A percentile compares a stretch with the other conserved stretches of the same genome.
Conservation (phyloP, 1,140 invertebrate genomes). For the Cyclargus thomasi region DNA sequence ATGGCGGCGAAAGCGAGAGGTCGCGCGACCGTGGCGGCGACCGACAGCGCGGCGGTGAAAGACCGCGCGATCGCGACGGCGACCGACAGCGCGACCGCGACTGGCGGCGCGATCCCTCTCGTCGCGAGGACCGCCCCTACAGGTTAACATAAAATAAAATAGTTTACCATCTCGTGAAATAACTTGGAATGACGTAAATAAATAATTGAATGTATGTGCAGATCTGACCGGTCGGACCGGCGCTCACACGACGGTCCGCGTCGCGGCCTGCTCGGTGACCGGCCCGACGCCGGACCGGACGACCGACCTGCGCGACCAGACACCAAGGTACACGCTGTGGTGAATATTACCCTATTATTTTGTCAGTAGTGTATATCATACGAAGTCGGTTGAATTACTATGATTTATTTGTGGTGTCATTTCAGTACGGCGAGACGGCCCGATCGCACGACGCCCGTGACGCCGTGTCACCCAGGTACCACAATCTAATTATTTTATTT, state of each 20-base stretch:
- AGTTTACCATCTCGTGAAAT: too few species aligned
- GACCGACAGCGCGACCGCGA: constrained; percentile 29
- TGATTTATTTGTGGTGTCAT: constrained; percentile 59
- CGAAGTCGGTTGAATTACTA: constrained; percentile 41
- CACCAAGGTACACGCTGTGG: neutral
- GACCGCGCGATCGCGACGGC: constrained; percentile 34
- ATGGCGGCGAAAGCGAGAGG: constrained; percentile 34
- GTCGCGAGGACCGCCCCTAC: neutral
- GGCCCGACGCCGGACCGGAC: constrained; percentile 44
- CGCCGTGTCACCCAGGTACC: constrained; percentile 57
- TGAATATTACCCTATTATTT: too few species aligned
- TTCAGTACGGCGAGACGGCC: constrained; percentile 34
- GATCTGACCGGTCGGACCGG: constrained; percentile 23
- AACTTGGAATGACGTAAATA: too few species aligned
- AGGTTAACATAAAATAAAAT: too few species aligned
- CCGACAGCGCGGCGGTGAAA: constrained; percentile 30
- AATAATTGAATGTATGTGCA: too few species aligned
- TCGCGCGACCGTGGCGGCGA: constrained; percentile 30
- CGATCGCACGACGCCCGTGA: constrained; percentile 44
- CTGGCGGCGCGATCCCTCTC: constrained; percentile 26
- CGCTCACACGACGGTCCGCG: constrained; percentile 26
- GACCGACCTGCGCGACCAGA: constrained; percentile 27
- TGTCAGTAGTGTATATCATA: neutral
- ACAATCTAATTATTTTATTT: too few species aligned
- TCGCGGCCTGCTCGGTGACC: constrained; percentile 56